These are phyloP conservation scores for Eupithecia subumbrata DNA, from an alignment of 2,888 invertebrate genomes.

Conservation along the genomic window DNA sequence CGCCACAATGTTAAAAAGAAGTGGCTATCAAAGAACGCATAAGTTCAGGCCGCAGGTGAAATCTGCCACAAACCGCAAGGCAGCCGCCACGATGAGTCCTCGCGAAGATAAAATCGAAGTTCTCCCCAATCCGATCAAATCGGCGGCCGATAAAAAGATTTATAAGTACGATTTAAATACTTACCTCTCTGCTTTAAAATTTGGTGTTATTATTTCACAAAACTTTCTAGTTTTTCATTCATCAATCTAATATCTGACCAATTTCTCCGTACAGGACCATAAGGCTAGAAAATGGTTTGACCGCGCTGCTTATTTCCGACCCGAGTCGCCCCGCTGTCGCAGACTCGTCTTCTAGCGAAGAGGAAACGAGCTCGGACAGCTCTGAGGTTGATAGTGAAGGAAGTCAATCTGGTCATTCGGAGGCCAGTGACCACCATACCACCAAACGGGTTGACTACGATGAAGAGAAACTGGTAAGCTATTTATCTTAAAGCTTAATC, in stretches of 20 bases:
- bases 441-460: constrained; percentile 65
- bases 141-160: constrained; percentile 89
- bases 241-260: neutral
- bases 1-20: constrained; percentile 73
- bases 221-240: neutral
- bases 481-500: neutral
- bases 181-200: neutral
- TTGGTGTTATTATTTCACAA: neutral
- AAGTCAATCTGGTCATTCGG: constrained; percentile 65
- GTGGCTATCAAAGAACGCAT: constrained; percentile 66
- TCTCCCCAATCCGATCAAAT: constrained; percentile 86
- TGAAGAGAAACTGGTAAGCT: constrained; percentile 78
- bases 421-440: constrained; percentile 67
- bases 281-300: constrained; percentile 87
- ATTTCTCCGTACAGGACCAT: constrained; percentile 46
- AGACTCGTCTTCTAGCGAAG: constrained; percentile 66
- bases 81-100: constrained; percentile 52
- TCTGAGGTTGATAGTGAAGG: constrained; percentile 76
- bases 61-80: constrained; percentile 58
- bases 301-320: constrained; percentile 89
- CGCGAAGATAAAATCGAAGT: constrained; percentile 74
- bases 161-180: constrained; percentile 84
- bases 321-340: constrained; percentile 61
- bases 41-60: constrained; percentile 76
- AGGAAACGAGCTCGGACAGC: constrained; percentile 62